Conservation (phyloP, 2,888 invertebrate genomes). For the Macrosoma leucophasiata region DNA sequence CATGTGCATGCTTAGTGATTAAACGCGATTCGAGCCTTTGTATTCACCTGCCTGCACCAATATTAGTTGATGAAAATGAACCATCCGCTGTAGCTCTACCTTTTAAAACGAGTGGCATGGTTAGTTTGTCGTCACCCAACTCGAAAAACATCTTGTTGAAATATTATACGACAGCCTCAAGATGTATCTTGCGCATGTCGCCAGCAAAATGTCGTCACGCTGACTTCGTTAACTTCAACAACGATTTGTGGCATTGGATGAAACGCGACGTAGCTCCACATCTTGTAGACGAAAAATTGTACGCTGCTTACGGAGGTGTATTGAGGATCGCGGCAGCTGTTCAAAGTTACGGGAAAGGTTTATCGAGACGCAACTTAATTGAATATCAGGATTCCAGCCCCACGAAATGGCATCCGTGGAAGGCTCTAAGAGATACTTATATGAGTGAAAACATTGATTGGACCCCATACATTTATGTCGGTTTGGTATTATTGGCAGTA, state of each 20-base stretch:
- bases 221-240: conserved; percentile 61
- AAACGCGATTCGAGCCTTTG: conserved; percentile 53
- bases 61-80: conserved; percentile 40
- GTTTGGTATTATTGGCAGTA: conserved; percentile 40
- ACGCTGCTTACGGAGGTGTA: conserved; percentile 57
- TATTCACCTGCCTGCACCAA: conserved; percentile 53
- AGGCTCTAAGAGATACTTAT: conserved; percentile 37
- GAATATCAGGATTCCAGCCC: conserved; percentile 31
- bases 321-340: conserved; percentile 61
- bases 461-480: conserved; percentile 45
- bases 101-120: conserved; percentile 47
- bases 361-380: conserved; percentile 50
- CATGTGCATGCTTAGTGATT: conserved; percentile 45
- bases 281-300: conserved; percentile 54
- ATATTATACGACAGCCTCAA: conserved; percentile 56
- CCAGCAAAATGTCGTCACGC: conserved; percentile 51
- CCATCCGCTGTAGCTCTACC: conserved; percentile 56
- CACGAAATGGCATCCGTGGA: conserved; percentile 50
- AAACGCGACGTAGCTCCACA: conserved; percentile 59
- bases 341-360: conserved; percentile 56
- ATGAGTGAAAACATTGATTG: conserved; percentile 45
- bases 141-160: conserved; percentile 54
- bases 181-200: conserved; percentile 53
- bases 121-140: conserved; percentile 43
- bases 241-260: conserved; percentile 67